A percentile compares a stretch with the other conserved stretches of the same genome.
These are phyloP conservation scores for Phenacoccus solenopsis DNA, from an alignment of 1,140 invertebrate genomes.

Conservation along the genomic window DNA sequence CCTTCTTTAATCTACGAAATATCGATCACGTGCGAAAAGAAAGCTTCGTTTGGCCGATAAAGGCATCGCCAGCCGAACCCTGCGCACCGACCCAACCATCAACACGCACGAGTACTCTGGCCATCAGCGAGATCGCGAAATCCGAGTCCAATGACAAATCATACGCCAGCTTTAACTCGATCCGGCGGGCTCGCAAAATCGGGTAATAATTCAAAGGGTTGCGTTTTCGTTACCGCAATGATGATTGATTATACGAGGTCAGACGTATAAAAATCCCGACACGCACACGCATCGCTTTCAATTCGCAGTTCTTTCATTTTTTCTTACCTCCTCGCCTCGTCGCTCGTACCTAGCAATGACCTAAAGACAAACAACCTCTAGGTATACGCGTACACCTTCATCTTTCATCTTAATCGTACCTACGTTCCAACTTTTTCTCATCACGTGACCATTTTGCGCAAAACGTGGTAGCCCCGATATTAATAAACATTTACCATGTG, in stretches of 20 bases:
- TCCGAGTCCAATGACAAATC: neutral
- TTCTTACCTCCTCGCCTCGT: neutral
- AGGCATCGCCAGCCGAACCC: too few relatives aligned
- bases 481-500: neutral
- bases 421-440: neutral
- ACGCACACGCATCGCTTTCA: slow-evolving; percentile 10
- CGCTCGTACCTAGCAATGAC: too few relatives aligned
- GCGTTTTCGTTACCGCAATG: neutral
- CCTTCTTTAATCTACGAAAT: too few relatives aligned
- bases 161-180: neutral
- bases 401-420: neutral
- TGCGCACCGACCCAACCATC: too few relatives aligned
- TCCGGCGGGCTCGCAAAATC: neutral
- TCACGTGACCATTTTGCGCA: neutral
- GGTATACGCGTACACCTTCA: neutral
- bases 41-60: too few relatives aligned
- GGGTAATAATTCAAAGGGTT: neutral
- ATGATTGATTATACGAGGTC: slow-evolving; percentile 1
- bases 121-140: too few relatives aligned
- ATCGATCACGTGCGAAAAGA: too few relatives aligned
- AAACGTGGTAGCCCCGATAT: neutral
- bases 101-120: too few relatives aligned
- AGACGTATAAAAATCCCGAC: slow-evolving; percentile 5
- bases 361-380: slow-evolving; percentile 10
- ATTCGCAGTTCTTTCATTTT: neutral